Conservation (phyloP, 1,140 invertebrate genomes). For the Heliothis subflexa region DNA sequence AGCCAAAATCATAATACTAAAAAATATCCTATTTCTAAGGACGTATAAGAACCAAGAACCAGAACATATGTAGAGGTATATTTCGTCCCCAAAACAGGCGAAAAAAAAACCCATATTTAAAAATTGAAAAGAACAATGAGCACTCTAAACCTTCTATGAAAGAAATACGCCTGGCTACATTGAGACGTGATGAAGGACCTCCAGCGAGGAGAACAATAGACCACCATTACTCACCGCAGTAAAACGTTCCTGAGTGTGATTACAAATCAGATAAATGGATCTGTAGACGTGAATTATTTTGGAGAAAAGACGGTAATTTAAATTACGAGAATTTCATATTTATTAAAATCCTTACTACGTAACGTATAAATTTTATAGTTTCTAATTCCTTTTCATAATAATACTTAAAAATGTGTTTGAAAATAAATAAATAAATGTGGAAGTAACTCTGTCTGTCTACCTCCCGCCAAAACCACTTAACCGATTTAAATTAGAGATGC, state of each 20-base stretch:
- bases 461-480: too few species aligned
- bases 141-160: neutral
- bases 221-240: conserved; percentile 9
- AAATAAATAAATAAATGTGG: too few species aligned
- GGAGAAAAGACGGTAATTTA: neutral
- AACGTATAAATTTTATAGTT: too few species aligned
- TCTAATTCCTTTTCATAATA: too few species aligned
- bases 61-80: too few species aligned
- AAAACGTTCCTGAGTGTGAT: conserved; percentile 5
- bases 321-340: neutral
- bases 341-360: too few species aligned
- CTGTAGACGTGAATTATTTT: neutral
- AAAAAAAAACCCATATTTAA: neutral
- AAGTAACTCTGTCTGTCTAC: too few species aligned
- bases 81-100: neutral
- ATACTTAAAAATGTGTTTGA: too few species aligned
- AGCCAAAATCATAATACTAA: too few species aligned
- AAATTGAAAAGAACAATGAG: neutral
- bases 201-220: conserved; percentile 20
- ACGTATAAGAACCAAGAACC: too few species aligned
- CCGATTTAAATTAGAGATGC: too few species aligned
- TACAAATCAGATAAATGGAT: conserved; percentile 1
- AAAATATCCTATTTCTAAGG: too few species aligned
- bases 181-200: conserved; percentile 13
- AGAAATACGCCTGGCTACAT: conserved; percentile 9